Evolutionary conservation across 2,888 invertebrate species (phyloP).

Genomic region (Ophion ellenae): DNA sequence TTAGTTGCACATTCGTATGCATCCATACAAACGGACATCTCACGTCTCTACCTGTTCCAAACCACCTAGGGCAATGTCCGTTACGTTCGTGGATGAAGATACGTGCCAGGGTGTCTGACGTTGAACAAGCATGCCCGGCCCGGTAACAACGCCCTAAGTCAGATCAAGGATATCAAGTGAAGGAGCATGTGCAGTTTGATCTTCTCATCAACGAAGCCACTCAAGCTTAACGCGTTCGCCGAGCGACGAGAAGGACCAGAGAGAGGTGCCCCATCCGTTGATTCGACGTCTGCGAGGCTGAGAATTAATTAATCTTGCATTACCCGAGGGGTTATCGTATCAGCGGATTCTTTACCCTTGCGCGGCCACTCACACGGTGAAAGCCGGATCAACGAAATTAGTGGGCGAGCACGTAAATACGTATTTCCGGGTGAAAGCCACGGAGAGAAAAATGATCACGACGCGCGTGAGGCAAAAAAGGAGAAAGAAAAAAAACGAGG

Average conservation of each 20-base stretch:
- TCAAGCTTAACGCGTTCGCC: conserved; percentile 34
- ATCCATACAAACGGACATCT: neutral
- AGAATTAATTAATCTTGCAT: conserved; percentile 62
- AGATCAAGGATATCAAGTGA: conserved; percentile 14
- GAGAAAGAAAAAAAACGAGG: neutral
- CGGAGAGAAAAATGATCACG: conserved; percentile 15
- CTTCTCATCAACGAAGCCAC: conserved; percentile 54
- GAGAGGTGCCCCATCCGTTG: conserved; percentile 31
- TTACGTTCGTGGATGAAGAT: conserved; percentile 11
- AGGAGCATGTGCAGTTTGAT: conserved; percentile 35
- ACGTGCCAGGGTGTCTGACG: conserved; percentile 11
- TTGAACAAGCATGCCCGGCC: conserved; percentile 14
- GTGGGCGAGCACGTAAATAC: conserved; percentile 19
- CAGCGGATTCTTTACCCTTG: conserved; percentile 2
- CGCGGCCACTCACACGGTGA: conserved; percentile 3
- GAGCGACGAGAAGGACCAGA: conserved; percentile 4
- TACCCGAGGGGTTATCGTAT: conserved; percentile 47
- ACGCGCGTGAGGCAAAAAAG: neutral
- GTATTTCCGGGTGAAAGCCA: conserved; percentile 39
- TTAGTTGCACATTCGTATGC: conserved; percentile 9
- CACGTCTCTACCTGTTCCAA: conserved; percentile 4
- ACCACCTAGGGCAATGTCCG: conserved; percentile 8
- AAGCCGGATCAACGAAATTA: conserved; percentile 18
- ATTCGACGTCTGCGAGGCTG: conserved; percentile 46
- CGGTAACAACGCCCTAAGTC: conserved; percentile 34